Conservation (phyloP, 2,797 vertebrate species). For the Centroberyx gerrardi region DNA sequence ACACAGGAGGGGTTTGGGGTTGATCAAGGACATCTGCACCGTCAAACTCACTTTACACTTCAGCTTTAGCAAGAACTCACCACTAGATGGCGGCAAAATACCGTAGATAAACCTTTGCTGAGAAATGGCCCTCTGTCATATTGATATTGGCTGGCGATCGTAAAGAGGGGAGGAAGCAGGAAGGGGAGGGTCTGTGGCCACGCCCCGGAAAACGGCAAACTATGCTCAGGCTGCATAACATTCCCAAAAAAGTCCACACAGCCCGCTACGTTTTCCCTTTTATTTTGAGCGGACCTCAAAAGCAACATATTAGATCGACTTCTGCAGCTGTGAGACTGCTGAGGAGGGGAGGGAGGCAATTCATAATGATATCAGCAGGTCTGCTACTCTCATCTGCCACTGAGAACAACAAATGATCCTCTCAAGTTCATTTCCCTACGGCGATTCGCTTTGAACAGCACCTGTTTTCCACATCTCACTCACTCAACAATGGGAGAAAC, state of each 20-base stretch:
- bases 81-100: conserved; percentile 71
- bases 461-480: conserved; percentile 66
- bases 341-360: conserved; percentile 27
- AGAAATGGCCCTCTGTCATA: conserved; percentile 19
- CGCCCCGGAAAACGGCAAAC: conserved; percentile 61
- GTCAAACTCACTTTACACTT: background rate
- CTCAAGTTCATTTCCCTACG: conserved; percentile 27
- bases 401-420: conserved; percentile 47
- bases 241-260: conserved; percentile 75
- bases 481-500: conserved; percentile 7
- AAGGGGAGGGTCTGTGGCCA: conserved; percentile 65
- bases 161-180: conserved; percentile 32
- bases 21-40: conserved; percentile 39
- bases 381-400: conserved; percentile 61
- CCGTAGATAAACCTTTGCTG: background rate
- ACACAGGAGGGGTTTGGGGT: background rate
- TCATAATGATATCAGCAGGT: conserved; percentile 33
- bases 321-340: conserved; percentile 42
- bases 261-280: conserved; percentile 41
- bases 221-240: conserved; percentile 65
- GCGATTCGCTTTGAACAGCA: conserved; percentile 29
- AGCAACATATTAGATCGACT: conserved; percentile 48
- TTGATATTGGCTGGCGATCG: conserved; percentile 65
- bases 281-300: conserved; percentile 55
- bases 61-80: background rate